Conservation (phyloP, 1,140 invertebrate species). For the Copidosoma floridanum region DNA sequence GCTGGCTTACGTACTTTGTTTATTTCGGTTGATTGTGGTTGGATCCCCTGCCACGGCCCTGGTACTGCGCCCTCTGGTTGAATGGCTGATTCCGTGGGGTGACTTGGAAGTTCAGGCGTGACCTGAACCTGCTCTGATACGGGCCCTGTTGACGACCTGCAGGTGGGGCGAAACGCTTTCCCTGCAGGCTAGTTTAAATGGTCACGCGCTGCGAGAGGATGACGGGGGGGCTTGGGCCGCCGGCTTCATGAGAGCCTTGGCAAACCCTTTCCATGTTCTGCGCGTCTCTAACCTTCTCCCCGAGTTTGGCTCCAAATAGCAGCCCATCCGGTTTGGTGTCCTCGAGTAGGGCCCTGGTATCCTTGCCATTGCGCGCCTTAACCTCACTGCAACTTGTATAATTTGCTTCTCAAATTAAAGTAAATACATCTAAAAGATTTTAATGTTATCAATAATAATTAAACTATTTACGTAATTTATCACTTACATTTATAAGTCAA, state of each 20-base stretch:
- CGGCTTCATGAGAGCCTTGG: not conserved
- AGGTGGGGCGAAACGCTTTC: not conserved
- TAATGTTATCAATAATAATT: too few relatives aligned
- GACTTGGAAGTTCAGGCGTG: not conserved
- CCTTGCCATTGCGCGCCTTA: too few relatives aligned
- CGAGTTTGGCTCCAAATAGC: slow-evolving; percentile 13
- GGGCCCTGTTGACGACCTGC: not conserved
- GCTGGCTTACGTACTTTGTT: not conserved
- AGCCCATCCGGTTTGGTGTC: not conserved
- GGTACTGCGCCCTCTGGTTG: not conserved
- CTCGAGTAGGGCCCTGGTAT: not conserved
- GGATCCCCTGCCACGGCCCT: not conserved
- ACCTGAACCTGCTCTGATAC: not conserved
- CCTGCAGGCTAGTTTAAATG: not conserved
- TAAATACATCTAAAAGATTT: too few relatives aligned
- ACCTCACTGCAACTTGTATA: too few relatives aligned
- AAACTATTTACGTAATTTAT: too few relatives aligned
- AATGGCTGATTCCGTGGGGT: not conserved
- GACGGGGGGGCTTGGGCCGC: not conserved
- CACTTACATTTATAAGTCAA: too few relatives aligned
- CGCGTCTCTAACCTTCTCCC: not conserved
- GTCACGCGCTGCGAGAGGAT: not conserved
- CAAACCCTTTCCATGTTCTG: not conserved
- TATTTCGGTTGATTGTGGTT: not conserved
- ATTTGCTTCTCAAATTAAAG: too few relatives aligned